Conservation (phyloP, 2,113 vertebrate species). For the Phyllostomus discolor region DNA sequence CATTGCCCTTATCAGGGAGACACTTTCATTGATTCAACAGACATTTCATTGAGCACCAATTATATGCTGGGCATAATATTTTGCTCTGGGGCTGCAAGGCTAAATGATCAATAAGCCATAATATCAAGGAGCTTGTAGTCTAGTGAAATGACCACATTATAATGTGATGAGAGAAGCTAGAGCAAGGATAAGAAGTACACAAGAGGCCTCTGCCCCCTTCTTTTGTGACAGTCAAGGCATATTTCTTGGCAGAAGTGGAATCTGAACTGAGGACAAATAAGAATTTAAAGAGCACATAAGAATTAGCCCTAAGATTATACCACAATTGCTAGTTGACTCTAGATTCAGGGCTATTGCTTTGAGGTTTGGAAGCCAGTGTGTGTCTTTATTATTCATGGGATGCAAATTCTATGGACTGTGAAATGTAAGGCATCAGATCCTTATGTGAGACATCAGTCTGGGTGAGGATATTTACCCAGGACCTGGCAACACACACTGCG, state of each 20-base stretch:
- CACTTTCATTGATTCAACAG: not conserved
- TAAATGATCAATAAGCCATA: not conserved
- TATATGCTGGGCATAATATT: not conserved
- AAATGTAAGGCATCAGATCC: not conserved
- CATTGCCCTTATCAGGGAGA: not conserved
- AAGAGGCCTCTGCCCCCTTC: not conserved
- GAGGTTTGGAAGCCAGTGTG: not conserved
- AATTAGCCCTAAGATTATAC: not conserved
- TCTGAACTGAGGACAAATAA: not conserved
- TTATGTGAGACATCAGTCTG: not conserved
- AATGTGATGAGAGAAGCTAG: not conserved
- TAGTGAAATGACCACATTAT: not conserved
- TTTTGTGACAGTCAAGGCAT: not conserved
- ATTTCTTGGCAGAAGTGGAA: not conserved
- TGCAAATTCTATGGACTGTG: not conserved
- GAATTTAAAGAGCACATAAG: not conserved
- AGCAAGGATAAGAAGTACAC: not conserved
- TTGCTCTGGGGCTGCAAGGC: not conserved
- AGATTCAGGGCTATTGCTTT: not conserved
- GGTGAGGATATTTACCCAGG: not conserved
- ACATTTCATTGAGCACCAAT: not conserved
- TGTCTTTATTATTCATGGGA: not conserved
- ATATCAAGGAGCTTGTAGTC: not conserved
- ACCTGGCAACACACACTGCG: not conserved
- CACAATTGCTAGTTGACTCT: not conserved